These are phyloP conservation scores for Rhinogobius similis DNA, from an alignment of 2,113 vertebrate species.

Conservation along the genomic window DNA sequence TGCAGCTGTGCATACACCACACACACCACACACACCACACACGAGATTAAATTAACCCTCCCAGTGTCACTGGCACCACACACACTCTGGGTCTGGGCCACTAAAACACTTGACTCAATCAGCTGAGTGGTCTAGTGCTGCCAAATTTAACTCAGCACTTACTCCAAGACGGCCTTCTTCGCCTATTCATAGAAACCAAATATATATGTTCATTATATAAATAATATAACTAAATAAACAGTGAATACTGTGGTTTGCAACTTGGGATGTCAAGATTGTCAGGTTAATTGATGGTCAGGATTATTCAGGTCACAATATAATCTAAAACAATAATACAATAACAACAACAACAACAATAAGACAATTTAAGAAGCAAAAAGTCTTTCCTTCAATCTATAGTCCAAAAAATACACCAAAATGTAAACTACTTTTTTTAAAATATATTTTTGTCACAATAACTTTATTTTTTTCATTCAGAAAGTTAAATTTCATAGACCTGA, in stretches of 20 bases:
- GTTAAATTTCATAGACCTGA: too few species aligned
- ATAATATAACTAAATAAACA: background rate
- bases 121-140: constrained; percentile 55
- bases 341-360: too few species aligned
- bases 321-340: too few species aligned
- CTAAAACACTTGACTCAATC: constrained; percentile 40
- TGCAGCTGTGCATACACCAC: constrained; percentile 16
- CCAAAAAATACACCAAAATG: too few species aligned
- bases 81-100: background rate
- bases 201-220: background rate
- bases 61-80: background rate
- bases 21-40: constrained; percentile 31
- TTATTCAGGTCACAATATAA: too few species aligned
- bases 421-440: too few species aligned
- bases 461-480: too few species aligned
- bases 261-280: too few species aligned
- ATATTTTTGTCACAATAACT: too few species aligned
- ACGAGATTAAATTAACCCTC: constrained; percentile 11
- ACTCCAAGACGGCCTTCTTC: constrained; percentile 6
- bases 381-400: too few species aligned
- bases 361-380: too few species aligned
- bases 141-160: constrained; percentile 17
- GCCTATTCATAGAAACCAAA: background rate
- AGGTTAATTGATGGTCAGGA: too few species aligned
- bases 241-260: background rate